Evolutionary conservation across 2,113 vertebrate species (phyloP).

Genomic region (Pollimyrus isidori): DNA sequence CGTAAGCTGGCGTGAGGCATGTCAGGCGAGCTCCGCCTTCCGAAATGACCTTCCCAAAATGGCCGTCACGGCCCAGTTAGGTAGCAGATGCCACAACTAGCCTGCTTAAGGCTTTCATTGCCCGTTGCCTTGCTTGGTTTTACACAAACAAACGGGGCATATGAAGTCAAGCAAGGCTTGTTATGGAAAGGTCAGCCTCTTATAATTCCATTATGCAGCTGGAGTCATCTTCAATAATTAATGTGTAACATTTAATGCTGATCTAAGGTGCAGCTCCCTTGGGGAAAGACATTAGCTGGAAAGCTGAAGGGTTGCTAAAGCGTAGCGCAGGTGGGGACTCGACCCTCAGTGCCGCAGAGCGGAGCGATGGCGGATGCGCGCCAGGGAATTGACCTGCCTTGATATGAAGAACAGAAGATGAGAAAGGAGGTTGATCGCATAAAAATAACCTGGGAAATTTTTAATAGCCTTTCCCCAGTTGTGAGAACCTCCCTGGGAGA

Average conservation of each 20-base stretch:
- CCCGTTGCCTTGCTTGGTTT: not conserved
- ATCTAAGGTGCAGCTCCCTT: not conserved
- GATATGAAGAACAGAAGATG: constrained; percentile 18
- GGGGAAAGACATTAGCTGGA: not conserved
- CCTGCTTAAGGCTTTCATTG: not conserved
- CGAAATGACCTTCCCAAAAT: constrained; percentile 7
- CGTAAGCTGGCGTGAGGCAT: not conserved
- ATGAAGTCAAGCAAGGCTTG: constrained; percentile 1
- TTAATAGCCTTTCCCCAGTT: constrained; percentile 27
- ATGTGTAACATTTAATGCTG: constrained; percentile 1
- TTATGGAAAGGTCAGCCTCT: constrained; percentile 6
- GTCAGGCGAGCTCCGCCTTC: not conserved
- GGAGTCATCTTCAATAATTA: not conserved
- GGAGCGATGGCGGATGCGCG: not conserved
- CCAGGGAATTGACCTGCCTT: constrained; percentile 4
- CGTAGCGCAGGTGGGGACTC: not conserved
- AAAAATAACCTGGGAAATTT: constrained; percentile 38
- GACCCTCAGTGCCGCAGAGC: not conserved
- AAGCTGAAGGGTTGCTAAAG: not conserved
- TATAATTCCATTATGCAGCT: constrained; percentile 7
- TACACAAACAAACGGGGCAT: not conserved
- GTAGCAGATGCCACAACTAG: no score
- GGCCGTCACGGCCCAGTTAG: not conserved
- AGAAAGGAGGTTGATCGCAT: constrained; percentile 34
- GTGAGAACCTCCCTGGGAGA: constrained; percentile 36